These are phyloP conservation scores for Anastrepha obliqua DNA, from an alignment of 1,140 invertebrate genomes.

Conservation along the genomic window DNA sequence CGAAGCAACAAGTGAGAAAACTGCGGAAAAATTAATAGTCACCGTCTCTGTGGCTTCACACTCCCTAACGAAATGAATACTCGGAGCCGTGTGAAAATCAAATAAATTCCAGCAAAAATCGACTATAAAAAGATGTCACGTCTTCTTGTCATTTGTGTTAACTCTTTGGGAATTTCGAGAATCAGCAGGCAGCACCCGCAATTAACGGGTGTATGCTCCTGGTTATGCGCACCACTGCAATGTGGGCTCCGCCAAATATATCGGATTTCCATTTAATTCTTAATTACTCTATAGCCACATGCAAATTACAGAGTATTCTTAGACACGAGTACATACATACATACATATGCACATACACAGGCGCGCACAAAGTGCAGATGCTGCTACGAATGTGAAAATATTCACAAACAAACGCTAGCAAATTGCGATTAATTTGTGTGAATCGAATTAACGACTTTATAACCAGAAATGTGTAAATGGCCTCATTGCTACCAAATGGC, in stretches of 20 bases:
- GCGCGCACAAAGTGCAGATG: not conserved
- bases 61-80: no score
- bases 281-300: constrained; percentile 9
- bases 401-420: not conserved
- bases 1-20: no score
- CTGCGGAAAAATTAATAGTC: no score
- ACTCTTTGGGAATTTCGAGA: not conserved
- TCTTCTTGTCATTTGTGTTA: not conserved
- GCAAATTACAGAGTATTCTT: not conserved
- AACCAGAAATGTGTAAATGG: constrained; percentile 50
- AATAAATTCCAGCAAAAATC: not conserved
- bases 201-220: not conserved
- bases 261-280: constrained; percentile 39
- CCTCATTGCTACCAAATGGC: constrained; percentile 48
- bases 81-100: no score
- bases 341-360: not conserved
- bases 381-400: not conserved
- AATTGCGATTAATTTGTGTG: constrained; percentile 37
- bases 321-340: not conserved
- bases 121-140: not conserved
- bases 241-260: not conserved
- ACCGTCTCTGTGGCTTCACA: no score
- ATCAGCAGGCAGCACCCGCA: no score
- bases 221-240: not conserved
- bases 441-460: constrained; percentile 47